phyloP scores from a whole-genome alignment of 2,797 vertebrate species.

The Caiman crocodilus region DNA sequence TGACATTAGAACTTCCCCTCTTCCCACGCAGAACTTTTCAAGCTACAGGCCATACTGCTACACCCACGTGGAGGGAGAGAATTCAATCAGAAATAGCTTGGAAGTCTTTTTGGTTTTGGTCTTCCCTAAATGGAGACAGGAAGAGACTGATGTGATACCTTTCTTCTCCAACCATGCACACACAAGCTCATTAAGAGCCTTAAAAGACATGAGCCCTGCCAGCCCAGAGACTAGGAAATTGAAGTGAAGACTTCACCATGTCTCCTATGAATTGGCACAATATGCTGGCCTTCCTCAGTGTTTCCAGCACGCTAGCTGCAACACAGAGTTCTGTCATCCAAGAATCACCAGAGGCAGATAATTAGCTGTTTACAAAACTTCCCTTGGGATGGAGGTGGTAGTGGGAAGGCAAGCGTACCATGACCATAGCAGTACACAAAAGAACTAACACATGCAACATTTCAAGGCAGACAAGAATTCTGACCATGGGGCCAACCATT shows the following conservation, averaged over 20 bases:
- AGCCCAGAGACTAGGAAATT: neutral
- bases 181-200: neutral
- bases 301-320: neutral
- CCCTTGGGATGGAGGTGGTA: fast-evolving
- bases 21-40: neutral
- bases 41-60: neutral
- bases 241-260: neutral
- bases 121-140: neutral
- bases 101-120: neutral
- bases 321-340: neutral
- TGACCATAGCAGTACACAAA: neutral
- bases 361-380: neutral
- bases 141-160: fast-evolving
- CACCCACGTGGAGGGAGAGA: neutral
- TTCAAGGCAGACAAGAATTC: constrained; percentile 32
- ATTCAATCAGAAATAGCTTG: neutral
- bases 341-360: neutral
- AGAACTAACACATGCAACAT: neutral
- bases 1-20: neutral
- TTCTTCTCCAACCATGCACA: neutral
- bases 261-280: fast-evolving
- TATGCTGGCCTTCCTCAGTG: neutral
- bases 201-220: neutral
- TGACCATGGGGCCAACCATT: neutral
- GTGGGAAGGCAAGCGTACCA: neutral